A percentile compares a stretch with the other conserved stretches of the same genome.
These are phyloP conservation scores for Glaucopsyche alexis DNA, from an alignment of 2,888 invertebrate species.

Conservation along the genomic window DNA sequence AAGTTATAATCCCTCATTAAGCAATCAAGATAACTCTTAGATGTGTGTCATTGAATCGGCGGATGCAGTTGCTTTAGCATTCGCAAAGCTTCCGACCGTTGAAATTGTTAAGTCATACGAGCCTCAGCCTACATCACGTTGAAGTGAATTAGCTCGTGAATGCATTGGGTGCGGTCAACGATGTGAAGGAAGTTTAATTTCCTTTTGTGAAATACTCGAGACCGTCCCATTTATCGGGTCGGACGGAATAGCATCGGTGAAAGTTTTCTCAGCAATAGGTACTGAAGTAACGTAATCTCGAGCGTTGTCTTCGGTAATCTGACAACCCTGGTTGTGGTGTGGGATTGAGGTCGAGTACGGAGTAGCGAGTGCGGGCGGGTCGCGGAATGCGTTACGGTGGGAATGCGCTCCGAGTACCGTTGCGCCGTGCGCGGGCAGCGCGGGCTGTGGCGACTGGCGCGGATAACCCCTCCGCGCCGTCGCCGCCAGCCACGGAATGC, in stretches of 20 bases:
- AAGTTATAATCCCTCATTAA: slow-evolving; percentile 22
- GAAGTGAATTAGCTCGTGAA: slow-evolving; percentile 49
- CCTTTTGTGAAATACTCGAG: slow-evolving; percentile 13
- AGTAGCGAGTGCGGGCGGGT: slow-evolving; percentile 47
- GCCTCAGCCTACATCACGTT: slow-evolving; percentile 32
- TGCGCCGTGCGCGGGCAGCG: slow-evolving; percentile 51
- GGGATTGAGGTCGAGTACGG: slow-evolving; percentile 61
- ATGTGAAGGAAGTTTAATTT: slow-evolving; percentile 37
- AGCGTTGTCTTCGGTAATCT: slow-evolving; percentile 23
- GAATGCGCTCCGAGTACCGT: slow-evolving; percentile 77
- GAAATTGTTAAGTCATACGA: slow-evolving; percentile 25
- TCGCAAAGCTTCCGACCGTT: slow-evolving; percentile 19
- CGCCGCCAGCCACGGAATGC: slow-evolving; percentile 63
- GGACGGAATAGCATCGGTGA: slow-evolving; percentile 2
- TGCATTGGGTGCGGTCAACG: slow-evolving; percentile 49
- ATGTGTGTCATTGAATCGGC: slow-evolving; percentile 27
- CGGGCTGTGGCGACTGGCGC: slow-evolving; percentile 40
- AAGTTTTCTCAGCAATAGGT: slow-evolving; percentile 14
- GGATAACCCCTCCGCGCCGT: slow-evolving; percentile 49
- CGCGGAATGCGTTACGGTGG: slow-evolving; percentile 73
- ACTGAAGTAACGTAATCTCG: background rate
- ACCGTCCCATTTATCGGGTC: background rate
- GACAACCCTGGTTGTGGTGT: slow-evolving; percentile 38
- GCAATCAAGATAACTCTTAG: slow-evolving; percentile 8
- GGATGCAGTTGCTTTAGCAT: slow-evolving; percentile 26